phyloP scores from a whole-genome alignment of 2,888 invertebrate species.

The Nephrotoma flavescens region DNA sequence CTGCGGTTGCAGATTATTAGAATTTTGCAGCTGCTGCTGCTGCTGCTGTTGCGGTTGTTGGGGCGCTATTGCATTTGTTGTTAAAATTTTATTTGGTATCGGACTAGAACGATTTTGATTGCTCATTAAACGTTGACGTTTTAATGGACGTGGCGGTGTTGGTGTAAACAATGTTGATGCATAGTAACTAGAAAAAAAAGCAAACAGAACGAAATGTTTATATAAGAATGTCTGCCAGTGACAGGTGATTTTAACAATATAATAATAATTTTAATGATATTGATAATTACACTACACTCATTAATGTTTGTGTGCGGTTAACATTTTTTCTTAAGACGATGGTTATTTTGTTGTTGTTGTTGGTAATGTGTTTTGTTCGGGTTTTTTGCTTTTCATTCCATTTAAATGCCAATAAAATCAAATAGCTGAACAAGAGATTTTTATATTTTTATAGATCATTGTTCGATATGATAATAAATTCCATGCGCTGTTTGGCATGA shows the following conservation, averaged over 20 bases:
- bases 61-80: constrained; percentile 18
- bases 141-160: constrained; percentile 28
- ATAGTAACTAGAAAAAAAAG: constrained; percentile 23
- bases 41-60: constrained; percentile 24
- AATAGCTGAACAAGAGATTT: not conserved
- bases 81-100: constrained; percentile 21
- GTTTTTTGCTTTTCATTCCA: not conserved
- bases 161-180: constrained; percentile 28
- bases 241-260: not conserved
- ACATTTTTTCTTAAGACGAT: not conserved
- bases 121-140: constrained; percentile 32
- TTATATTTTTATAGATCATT: not conserved
- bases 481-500: not conserved
- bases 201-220: not conserved
- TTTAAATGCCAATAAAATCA: not conserved
- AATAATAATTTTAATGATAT: not conserved
- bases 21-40: constrained; percentile 20
- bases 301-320: not conserved
- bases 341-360: not conserved
- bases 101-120: constrained; percentile 21
- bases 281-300: not conserved
- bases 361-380: not conserved
- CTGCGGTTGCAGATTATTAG: constrained; percentile 15
- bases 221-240: not conserved
- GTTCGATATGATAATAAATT: not conserved